phyloP scores from a whole-genome alignment of 2,113 vertebrate species.

The Narcine bancroftii region DNA sequence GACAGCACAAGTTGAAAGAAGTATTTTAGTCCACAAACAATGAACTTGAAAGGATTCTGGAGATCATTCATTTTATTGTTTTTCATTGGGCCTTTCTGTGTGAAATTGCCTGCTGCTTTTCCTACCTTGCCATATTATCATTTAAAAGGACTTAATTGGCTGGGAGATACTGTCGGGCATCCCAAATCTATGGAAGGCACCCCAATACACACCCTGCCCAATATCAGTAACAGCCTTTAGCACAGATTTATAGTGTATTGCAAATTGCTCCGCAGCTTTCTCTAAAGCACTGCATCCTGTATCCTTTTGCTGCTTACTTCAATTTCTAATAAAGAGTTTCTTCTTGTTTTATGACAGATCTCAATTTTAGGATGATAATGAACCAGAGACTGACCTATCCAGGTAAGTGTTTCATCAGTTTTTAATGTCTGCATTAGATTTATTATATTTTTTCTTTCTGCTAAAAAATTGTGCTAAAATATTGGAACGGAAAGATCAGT shows the following conservation, averaged over 20 bases:
- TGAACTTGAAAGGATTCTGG: neutral
- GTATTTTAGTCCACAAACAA: neutral
- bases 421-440: neutral
- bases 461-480: neutral
- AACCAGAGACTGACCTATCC: neutral
- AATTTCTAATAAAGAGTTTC: neutral
- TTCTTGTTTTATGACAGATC: conserved; percentile 30
- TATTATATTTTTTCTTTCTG: neutral
- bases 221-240: neutral
- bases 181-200: neutral
- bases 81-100: neutral
- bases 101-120: neutral
- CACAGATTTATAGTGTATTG: neutral
- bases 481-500: neutral
- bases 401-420: neutral
- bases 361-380: conserved; percentile 31
- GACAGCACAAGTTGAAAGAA: neutral
- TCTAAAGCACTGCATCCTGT: neutral
- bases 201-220: neutral
- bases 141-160: neutral
- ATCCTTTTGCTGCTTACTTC: neutral
- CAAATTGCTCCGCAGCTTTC: neutral
- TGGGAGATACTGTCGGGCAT: neutral
- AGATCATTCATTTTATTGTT: neutral
- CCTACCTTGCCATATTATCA: neutral